These are phyloP conservation scores for Galerucella nymphaeae DNA, from an alignment of 2,888 invertebrate species.

Conservation along the genomic window DNA sequence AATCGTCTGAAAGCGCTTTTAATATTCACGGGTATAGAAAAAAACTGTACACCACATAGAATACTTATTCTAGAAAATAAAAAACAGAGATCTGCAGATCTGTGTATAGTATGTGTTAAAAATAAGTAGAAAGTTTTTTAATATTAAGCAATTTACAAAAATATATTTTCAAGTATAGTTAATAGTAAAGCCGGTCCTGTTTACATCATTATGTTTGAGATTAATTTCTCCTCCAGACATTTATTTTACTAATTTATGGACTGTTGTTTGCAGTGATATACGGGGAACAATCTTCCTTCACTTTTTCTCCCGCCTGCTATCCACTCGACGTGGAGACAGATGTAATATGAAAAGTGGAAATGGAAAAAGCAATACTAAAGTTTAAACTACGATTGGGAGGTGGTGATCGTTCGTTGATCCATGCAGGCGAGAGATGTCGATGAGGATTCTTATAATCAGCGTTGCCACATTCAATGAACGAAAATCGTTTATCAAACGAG, in stretches of 20 bases:
- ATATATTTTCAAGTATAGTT: not conserved
- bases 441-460: conserved; percentile 4
- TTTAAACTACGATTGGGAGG: conserved; percentile 10
- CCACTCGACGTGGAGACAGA: conserved; percentile 13
- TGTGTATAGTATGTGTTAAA: too few relatives aligned
- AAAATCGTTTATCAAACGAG: not conserved
- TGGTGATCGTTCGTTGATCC: conserved; percentile 30
- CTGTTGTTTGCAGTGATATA: conserved; percentile 57
- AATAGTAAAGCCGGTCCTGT: conserved; percentile 37
- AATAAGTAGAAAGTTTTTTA: too few relatives aligned
- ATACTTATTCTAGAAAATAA: too few relatives aligned
- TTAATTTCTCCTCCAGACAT: conserved; percentile 62
- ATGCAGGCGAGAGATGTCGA: conserved; percentile 16
- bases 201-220: conserved; percentile 60
- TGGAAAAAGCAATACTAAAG: conserved; percentile 23
- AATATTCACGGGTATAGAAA: too few relatives aligned
- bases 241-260: conserved; percentile 63
- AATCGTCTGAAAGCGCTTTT: too few relatives aligned
- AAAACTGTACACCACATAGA: too few relatives aligned
- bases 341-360: conserved; percentile 18
- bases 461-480: conserved; percentile 3
- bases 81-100: too few relatives aligned
- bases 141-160: not conserved
- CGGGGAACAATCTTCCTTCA: conserved; percentile 34
- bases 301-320: conserved; percentile 20